Evolutionary conservation across 1,140 invertebrate genomes (phyloP), one percentile per base, ranked within the genome.

Genomic region (Drosophila yakuba): DNA sequence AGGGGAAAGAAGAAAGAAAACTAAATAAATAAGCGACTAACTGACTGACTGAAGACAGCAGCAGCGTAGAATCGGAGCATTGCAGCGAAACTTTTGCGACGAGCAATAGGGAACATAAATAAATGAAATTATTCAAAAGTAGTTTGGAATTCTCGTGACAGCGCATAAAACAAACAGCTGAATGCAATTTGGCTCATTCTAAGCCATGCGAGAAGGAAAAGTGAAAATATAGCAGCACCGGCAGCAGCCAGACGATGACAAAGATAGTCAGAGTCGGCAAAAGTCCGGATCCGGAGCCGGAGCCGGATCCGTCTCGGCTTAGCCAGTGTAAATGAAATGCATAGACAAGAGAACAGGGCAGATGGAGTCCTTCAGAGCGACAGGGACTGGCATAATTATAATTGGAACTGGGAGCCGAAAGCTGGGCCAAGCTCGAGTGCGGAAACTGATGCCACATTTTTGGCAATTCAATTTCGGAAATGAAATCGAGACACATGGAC

Each of bases 81-180:
- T 57, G 59, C 56, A 79, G 69, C 43, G 50, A 72, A 86, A 86
- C 58, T 82, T 86, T 78, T 78, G 51, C 60, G 64, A 43, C 51
- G 35, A 41, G 64, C 80, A 66, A 76, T 64, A 60, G 78, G 56
- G 58, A 74, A 88, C 85, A 86, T 83, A 85, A 85, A 88, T 86
- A 79, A 88, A 86, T 83, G 80, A 88, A 79, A 83, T 86, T 83
- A 88, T 86, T 88, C 79, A 86, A 88, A 88, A 83, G 79, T 67
- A 79, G 79, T 83, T 88, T 62, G 80, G 62, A 82, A 88, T 83
- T 88, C 69, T 75, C 79, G 85, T 86, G 83, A 88, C 83, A 86
- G 79, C 66, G 75, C 71, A 83, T 79, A 76, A 83, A 76, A 89
- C 79, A 89, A 86, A 88, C 84, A 86, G 67, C 62, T 86, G 79